These are phyloP conservation scores for Emydoidea blandingii DNA, from an alignment of 2,797 vertebrate species.

Conservation along the genomic window DNA sequence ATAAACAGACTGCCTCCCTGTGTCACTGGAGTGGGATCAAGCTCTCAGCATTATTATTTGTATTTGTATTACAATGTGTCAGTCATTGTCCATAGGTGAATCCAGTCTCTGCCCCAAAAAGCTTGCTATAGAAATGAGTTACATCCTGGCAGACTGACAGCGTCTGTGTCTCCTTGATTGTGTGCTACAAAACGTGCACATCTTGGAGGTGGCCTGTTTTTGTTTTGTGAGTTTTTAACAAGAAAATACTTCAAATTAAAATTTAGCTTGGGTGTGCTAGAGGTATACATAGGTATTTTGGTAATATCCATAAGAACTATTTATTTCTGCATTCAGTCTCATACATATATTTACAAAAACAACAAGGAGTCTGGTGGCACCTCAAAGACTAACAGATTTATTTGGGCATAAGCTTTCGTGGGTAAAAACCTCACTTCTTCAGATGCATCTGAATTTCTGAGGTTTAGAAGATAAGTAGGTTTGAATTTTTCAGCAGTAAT, in stretches of 20 bases:
- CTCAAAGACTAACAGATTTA: too few relatives aligned
- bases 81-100: neutral
- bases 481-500: constrained; percentile 30
- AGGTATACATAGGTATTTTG: neutral
- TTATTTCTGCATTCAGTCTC: neutral
- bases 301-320: neutral
- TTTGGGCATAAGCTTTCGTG: too few relatives aligned
- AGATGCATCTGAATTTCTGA: too few relatives aligned
- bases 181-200: neutral
- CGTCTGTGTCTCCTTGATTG: neutral
- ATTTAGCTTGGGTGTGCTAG: neutral
- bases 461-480: constrained; percentile 40
- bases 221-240: neutral
- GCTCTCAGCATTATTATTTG: neutral
- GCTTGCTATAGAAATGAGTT: neutral
- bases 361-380: too few relatives aligned
- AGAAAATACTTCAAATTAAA: neutral
- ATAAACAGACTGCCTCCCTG: neutral
- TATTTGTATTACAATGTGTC: neutral
- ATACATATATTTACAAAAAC: neutral
- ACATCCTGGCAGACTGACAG: neutral
- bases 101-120: neutral
- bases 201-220: neutral
- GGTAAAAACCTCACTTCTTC: too few relatives aligned
- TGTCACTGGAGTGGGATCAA: neutral